phyloP scores from a whole-genome alignment of 2,888 invertebrate genomes.

The Protodeltote pygarga region DNA sequence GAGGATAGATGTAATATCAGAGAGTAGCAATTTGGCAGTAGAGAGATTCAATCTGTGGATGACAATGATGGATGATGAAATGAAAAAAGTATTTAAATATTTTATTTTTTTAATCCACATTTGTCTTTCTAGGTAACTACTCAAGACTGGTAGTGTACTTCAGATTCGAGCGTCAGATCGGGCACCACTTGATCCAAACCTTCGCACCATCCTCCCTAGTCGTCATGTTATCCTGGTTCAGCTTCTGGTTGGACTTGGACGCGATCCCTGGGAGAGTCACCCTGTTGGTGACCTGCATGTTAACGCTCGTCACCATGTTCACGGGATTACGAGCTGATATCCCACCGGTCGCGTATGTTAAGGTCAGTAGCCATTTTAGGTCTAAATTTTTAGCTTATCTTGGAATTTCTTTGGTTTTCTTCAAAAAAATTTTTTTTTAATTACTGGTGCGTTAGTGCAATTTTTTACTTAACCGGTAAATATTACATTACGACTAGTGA shows the following conservation, averaged over 20 bases:
- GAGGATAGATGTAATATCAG: too few relatives aligned
- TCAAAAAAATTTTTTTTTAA: too few relatives aligned
- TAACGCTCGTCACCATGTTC: constrained; percentile 95
- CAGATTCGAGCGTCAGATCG: constrained; percentile 93
- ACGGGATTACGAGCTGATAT: constrained; percentile 93
- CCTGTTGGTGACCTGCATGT: constrained; percentile 93
- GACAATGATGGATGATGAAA: too few relatives aligned
- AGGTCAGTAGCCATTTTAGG: constrained; percentile 82
- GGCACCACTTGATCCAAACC: constrained; percentile 94
- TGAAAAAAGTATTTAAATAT: too few relatives aligned
- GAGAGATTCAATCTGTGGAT: too few relatives aligned
- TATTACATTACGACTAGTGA: too few relatives aligned
- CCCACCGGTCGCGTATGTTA: constrained; percentile 95
- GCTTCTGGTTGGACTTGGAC: constrained; percentile 94
- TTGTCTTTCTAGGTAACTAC: constrained; percentile 88
- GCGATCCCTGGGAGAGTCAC: constrained; percentile 94
- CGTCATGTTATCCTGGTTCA: constrained; percentile 95
- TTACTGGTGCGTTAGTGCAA: too few relatives aligned
- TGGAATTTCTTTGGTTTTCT: too few relatives aligned
- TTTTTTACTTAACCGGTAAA: too few relatives aligned
- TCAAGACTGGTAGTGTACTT: constrained; percentile 93
- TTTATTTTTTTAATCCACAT: too few relatives aligned
- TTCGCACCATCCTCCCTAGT: constrained; percentile 94
- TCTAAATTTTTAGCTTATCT: too few relatives aligned
- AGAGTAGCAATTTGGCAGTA: too few relatives aligned